A percentile compares a stretch with the other conserved stretches of the same genome.
Conservation (phyloP, 2,888 invertebrate species). For the Erynnis tages region DNA sequence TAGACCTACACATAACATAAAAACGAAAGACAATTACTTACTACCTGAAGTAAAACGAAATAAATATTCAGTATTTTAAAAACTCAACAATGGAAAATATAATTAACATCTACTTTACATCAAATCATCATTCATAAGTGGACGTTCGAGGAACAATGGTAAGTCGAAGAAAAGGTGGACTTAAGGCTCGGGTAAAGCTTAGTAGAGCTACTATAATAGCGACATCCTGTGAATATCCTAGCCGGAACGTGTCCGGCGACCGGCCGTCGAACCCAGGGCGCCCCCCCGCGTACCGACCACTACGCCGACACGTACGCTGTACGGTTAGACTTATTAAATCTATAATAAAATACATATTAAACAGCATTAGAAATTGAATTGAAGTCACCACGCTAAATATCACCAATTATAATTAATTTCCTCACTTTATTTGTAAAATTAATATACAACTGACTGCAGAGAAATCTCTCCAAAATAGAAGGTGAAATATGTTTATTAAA, state of each 20-base stretch:
- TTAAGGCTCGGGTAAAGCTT: slow-evolving; percentile 14
- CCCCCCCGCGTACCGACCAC: slow-evolving; percentile 38
- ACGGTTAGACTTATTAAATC: slow-evolving; percentile 18
- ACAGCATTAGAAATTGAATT: slow-evolving; percentile 3
- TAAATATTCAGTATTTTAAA: background rate
- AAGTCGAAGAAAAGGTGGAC: no score
- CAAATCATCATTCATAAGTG: background rate
- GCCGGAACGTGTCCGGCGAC: slow-evolving; percentile 47
- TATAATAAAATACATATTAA: slow-evolving; percentile 4
- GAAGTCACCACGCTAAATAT: background rate
- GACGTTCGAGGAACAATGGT: slow-evolving; percentile 9
- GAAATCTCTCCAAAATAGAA: no score
- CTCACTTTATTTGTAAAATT: background rate
- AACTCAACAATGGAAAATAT: background rate
- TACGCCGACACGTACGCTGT: slow-evolving; percentile 33
- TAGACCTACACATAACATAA: slow-evolving; percentile 3
- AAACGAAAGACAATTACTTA: slow-evolving; percentile 7
- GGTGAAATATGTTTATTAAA: no score
- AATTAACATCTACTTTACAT: background rate
- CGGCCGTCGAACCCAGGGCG: slow-evolving; percentile 71
- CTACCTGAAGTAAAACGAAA: background rate
- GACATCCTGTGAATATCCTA: slow-evolving; percentile 71
- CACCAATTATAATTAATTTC: background rate
- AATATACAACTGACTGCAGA: no score
- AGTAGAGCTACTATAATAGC: slow-evolving; percentile 44